Conservation (phyloP, 2,888 invertebrate species). For the Hyppa rectilinea region DNA sequence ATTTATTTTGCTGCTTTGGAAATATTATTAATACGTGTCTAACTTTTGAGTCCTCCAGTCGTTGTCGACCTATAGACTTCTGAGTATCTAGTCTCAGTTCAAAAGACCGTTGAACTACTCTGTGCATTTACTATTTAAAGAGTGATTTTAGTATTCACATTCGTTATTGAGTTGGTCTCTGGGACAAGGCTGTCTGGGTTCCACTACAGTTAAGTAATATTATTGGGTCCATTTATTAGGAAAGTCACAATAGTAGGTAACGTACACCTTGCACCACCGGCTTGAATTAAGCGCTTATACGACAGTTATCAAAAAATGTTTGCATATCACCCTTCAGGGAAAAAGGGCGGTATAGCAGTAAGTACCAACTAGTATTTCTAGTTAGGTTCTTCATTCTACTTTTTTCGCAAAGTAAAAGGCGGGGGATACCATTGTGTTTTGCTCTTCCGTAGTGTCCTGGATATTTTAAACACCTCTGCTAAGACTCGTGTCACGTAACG, state of each 20-base stretch:
- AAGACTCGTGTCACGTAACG: slow-evolving; percentile 63
- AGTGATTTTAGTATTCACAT: slow-evolving; percentile 10
- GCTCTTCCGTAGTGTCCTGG: slow-evolving; percentile 27
- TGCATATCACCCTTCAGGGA: neutral
- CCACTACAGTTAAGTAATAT: neutral
- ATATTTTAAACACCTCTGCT: slow-evolving; percentile 60
- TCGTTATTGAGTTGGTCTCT: slow-evolving; percentile 1
- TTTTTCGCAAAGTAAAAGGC: neutral
- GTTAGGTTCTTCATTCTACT: neutral
- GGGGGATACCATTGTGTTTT: slow-evolving; percentile 11
- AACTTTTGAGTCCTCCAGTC: slow-evolving; percentile 31
- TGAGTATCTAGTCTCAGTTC: slow-evolving; percentile 3
- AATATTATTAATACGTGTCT: slow-evolving; percentile 45
- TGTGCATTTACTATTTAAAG: slow-evolving; percentile 5
- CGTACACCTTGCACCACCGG: neutral
- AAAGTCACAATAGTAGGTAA: slow-evolving; percentile 3
- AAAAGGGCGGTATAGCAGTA: neutral
- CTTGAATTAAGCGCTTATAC: neutral
- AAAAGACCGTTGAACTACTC: slow-evolving; percentile 8
- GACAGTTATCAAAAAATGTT: neutral
- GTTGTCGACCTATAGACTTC: slow-evolving; percentile 27
- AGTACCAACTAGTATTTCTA: neutral
- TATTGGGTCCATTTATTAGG: neutral
- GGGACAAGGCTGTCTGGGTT: slow-evolving; percentile 9
- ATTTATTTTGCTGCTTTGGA: slow-evolving; percentile 19